Evolutionary conservation across 2,797 vertebrate genomes (phyloP).

Genomic region (Rhinatrema bivittatum): DNA sequence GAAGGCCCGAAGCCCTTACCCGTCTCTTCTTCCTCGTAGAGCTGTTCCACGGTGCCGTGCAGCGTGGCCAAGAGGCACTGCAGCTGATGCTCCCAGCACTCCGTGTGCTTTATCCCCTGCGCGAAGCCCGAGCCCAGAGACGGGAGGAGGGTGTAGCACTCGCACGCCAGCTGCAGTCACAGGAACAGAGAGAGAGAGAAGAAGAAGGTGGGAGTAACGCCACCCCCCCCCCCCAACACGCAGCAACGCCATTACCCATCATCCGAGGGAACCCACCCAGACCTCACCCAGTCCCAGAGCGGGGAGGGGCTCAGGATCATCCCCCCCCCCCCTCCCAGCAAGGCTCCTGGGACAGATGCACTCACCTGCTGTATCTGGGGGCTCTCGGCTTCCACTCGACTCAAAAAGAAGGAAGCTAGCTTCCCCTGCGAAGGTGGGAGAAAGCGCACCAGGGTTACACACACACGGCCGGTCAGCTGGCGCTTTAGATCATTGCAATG

Average conservation of each 20-base stretch:
- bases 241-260: too few species aligned
- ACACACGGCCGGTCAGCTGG: too few species aligned
- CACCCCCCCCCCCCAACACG: neutral
- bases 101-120: slow-evolving; percentile 63
- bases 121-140: slow-evolving; percentile 75
- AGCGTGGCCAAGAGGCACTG: slow-evolving; percentile 74
- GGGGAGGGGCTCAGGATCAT: too few species aligned
- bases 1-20: slow-evolving; percentile 53
- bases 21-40: slow-evolving; percentile 70
- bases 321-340: too few species aligned
- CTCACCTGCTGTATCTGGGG: slow-evolving; percentile 75
- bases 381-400: slow-evolving; percentile 70
- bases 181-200: neutral
- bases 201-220: too few species aligned
- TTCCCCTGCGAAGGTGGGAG: slow-evolving; percentile 61
- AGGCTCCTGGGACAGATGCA: neutral
- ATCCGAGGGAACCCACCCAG: too few species aligned
- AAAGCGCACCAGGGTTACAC: too few species aligned
- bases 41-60: slow-evolving; percentile 60
- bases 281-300: too few species aligned
- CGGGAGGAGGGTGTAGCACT: slow-evolving; percentile 74
- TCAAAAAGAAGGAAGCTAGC: slow-evolving; percentile 74
- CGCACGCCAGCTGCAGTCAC: slow-evolving; percentile 67
- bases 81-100: slow-evolving; percentile 80
- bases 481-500: too few species aligned